phyloP scores from a whole-genome alignment of 1,140 invertebrate genomes.

The Papilio polyxenes region DNA sequence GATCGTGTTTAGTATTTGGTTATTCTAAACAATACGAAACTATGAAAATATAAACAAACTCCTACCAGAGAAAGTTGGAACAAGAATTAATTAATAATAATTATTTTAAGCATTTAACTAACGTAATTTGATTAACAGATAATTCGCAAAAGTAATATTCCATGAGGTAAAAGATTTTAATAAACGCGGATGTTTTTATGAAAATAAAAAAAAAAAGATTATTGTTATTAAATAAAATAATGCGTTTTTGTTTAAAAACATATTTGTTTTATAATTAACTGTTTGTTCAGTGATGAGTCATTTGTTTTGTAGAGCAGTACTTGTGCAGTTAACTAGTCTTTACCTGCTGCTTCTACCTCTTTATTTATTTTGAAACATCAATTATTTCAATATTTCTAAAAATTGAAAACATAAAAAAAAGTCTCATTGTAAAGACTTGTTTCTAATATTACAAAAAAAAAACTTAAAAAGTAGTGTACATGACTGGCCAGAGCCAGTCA shows the following conservation, averaged over 20 bases:
- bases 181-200: constrained; percentile 16
- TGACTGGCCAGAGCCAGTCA: too few relatives aligned
- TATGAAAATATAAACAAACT: constrained; percentile 18
- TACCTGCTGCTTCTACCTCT: not conserved
- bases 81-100: not conserved
- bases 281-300: constrained; percentile 35
- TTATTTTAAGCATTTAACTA: not conserved
- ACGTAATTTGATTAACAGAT: not conserved
- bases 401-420: too few relatives aligned
- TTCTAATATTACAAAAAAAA: too few relatives aligned
- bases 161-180: not conserved
- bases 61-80: not conserved
- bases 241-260: constrained; percentile 19
- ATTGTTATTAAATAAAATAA: not conserved
- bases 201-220: not conserved
- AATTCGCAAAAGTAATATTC: not conserved
- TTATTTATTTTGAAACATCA: too few relatives aligned
- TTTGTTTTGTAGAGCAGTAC: not conserved
- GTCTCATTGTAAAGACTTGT: too few relatives aligned
- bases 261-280: constrained; percentile 14
- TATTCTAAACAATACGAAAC: not conserved
- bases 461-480: too few relatives aligned
- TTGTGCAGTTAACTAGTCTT: not conserved
- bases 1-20: not conserved
- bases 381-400: not conserved